phyloP scores from a whole-genome alignment of 2,113 vertebrate species.

The Peromyscus polionotus region DNA sequence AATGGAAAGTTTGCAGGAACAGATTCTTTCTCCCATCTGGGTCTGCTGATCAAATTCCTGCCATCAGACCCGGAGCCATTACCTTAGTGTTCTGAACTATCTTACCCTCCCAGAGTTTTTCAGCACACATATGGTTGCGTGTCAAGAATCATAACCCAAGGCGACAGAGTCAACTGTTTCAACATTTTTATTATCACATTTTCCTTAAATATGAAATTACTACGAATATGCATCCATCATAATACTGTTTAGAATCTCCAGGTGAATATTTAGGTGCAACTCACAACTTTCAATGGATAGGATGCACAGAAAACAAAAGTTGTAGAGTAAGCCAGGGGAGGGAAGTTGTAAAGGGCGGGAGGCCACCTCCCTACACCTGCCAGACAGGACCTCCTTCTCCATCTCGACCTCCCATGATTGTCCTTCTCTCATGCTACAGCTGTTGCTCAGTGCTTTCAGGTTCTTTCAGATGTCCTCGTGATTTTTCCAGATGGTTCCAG shows the following conservation, averaged over 20 bases:
- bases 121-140: not conserved
- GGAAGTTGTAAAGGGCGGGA: no score
- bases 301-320: not conserved
- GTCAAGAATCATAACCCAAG: not conserved
- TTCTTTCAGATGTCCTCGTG: not conserved
- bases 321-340: not conserved
- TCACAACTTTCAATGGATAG: not conserved
- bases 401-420: not conserved
- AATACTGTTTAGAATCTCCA: not conserved
- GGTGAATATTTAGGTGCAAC: not conserved
- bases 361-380: not conserved
- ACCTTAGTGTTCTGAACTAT: not conserved
- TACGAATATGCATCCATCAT: not conserved
- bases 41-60: not conserved
- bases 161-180: not conserved
- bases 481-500: not conserved
- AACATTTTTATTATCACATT: not conserved
- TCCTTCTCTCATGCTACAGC: not conserved
- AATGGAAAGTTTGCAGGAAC: not conserved
- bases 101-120: not conserved
- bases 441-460: not conserved
- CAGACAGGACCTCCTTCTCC: not conserved
- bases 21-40: not conserved
- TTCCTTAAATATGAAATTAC: conserved; percentile 4
- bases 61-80: not conserved